Conservation (phyloP, 2,113 vertebrate species). For the Ailuropoda melanoleuca region DNA sequence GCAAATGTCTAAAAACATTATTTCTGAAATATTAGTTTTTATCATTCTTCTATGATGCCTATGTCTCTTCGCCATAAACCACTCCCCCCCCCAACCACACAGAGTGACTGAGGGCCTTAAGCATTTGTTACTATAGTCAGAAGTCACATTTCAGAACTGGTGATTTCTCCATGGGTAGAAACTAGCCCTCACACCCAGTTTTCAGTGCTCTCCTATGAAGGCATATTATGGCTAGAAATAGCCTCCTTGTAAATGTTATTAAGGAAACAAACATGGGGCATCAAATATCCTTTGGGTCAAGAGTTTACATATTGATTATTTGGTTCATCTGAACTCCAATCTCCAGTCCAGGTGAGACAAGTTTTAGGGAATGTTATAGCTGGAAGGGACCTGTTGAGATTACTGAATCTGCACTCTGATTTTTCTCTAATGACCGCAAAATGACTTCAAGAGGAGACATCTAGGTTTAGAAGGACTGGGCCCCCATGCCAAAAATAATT, state of each 20-base stretch:
- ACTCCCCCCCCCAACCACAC: not conserved
- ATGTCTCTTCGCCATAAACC: not conserved
- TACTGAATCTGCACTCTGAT: not conserved
- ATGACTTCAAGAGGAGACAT: not conserved
- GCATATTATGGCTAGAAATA: constrained; percentile 3
- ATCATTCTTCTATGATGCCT: not conserved
- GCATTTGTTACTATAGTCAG: not conserved
- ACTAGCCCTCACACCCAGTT: not conserved
- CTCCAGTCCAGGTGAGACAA: not conserved
- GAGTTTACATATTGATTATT: constrained; percentile 33
- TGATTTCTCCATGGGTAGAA: constrained; percentile 8
- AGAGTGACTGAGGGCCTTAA: not conserved
- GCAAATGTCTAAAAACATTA: constrained; percentile 26
- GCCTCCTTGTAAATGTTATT: constrained; percentile 34
- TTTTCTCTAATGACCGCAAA: constrained; percentile 19
- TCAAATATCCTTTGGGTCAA: constrained; percentile 5
- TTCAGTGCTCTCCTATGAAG: constrained; percentile 9
- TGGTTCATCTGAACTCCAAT: not conserved
- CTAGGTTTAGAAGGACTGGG: not conserved
- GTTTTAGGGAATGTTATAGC: not conserved
- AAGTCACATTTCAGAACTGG: constrained; percentile 46
- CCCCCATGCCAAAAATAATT: not conserved
- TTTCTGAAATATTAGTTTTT: constrained; percentile 53
- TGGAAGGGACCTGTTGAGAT: not conserved
- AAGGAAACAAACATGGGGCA: constrained; percentile 28